phyloP scores from a whole-genome alignment of 2,113 vertebrate species.

The Oostethus manadensis region DNA sequence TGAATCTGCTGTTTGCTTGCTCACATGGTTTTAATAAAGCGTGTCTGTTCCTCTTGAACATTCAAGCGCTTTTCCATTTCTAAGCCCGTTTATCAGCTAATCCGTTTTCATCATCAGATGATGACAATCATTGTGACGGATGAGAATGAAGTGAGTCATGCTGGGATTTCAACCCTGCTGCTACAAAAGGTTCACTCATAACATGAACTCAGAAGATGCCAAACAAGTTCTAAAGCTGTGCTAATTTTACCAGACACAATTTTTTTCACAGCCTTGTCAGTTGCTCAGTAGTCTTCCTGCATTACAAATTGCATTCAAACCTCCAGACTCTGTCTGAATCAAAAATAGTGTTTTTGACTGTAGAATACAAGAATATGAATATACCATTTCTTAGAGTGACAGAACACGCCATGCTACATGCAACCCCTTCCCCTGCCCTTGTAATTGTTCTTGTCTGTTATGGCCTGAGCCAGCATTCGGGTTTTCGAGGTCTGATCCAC shows the following conservation, averaged over 20 bases:
- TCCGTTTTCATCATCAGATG: constrained; percentile 1
- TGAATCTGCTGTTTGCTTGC: not conserved
- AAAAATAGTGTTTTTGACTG: too few species aligned
- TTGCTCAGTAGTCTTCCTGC: not conserved
- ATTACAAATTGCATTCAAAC: not conserved
- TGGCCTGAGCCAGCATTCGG: too few species aligned
- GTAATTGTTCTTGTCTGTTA: too few species aligned
- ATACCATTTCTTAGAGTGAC: too few species aligned
- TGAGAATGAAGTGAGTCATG: constrained; percentile 1
- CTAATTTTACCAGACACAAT: not conserved
- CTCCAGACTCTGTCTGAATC: too few species aligned
- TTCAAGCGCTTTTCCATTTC: not conserved
- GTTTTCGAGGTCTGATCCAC: too few species aligned
- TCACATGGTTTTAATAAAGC: constrained; percentile 3
- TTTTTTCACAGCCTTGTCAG: not conserved
- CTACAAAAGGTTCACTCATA: not conserved
- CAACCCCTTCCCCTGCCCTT: too few species aligned
- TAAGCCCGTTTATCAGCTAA: not conserved
- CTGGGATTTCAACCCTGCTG: not conserved
- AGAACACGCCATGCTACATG: too few species aligned
- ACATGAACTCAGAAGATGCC: not conserved
- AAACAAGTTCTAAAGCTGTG: not conserved
- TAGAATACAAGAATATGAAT: too few species aligned
- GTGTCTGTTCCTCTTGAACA: constrained; percentile 2
- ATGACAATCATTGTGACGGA: constrained; percentile 5